These are phyloP conservation scores for Euthynnus affinis DNA, from an alignment of 2,797 vertebrate species.

Conservation along the genomic window DNA sequence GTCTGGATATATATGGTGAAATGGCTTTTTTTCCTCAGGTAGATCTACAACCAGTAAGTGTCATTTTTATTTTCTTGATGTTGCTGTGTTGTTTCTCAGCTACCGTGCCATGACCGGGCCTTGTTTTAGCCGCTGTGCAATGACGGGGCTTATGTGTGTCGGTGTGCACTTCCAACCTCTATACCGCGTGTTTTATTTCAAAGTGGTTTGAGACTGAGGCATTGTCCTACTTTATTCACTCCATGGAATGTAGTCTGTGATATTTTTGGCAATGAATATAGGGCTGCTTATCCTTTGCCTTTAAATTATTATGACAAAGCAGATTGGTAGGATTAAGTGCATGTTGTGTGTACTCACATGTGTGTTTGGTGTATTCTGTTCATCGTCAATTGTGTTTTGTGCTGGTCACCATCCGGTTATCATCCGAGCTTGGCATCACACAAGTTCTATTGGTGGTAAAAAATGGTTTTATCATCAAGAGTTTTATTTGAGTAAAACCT, in stretches of 20 bases:
- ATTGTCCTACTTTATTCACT: constrained; percentile 7
- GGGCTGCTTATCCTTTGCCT: background rate
- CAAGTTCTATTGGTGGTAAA: constrained; percentile 3
- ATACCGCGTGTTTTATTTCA: background rate
- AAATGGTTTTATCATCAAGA: constrained; percentile 2
- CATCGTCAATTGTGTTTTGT: background rate
- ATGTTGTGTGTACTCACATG: background rate
- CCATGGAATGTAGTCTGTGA: background rate
- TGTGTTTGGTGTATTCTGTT: background rate
- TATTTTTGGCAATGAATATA: background rate
- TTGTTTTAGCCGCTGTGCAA: background rate
- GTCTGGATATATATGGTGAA: background rate
- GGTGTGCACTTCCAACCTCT: background rate
- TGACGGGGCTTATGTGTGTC: no score
- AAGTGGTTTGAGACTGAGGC: background rate
- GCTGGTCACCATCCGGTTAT: background rate
- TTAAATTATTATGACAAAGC: constrained; percentile 15
- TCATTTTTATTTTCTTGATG: background rate
- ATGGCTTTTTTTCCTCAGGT: constrained; percentile 2
- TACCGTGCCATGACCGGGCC: background rate
- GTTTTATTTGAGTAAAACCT: constrained; percentile 29
- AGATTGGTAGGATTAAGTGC: background rate
- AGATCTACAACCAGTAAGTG: background rate
- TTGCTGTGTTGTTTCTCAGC: background rate
- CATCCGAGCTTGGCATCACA: constrained; percentile 8